Evolutionary conservation across 2,888 invertebrate species (phyloP).

Genomic region (Dicyrtoma fusca): DNA sequence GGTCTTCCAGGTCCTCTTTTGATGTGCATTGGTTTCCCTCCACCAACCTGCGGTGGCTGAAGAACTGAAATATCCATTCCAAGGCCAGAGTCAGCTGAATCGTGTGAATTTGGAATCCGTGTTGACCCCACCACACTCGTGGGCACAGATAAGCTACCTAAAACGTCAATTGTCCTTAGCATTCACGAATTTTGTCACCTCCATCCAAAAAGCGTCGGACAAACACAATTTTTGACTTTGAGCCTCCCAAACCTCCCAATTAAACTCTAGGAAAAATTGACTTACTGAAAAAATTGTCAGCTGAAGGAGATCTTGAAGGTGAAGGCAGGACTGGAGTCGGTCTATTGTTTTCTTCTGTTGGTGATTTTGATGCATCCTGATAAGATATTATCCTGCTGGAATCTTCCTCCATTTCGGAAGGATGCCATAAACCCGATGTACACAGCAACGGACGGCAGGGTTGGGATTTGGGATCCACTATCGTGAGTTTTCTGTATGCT

Average conservation of each 20-base stretch:
- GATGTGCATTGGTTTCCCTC: constrained; percentile 66
- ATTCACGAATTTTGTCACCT: too few relatives aligned
- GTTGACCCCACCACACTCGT: constrained; percentile 17
- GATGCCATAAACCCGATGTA: constrained; percentile 29
- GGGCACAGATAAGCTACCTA: constrained; percentile 29
- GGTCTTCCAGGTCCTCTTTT: constrained; percentile 79
- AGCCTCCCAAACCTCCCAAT: background rate
- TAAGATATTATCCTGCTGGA: constrained; percentile 38
- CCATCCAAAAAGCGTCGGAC: background rate
- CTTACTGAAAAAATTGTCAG: constrained; percentile 37
- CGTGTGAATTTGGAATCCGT: constrained; percentile 31
- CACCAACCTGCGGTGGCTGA: constrained; percentile 55
- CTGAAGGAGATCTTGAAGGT: constrained; percentile 36
- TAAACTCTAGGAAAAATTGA: background rate
- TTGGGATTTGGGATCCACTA: constrained; percentile 28
- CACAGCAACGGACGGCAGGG: constrained; percentile 40
- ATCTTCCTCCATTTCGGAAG: constrained; percentile 42
- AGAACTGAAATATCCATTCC: constrained; percentile 44
- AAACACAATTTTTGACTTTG: background rate
- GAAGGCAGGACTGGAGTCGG: constrained; percentile 35
- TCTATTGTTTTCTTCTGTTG: constrained; percentile 34
- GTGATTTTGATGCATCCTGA: constrained; percentile 32
- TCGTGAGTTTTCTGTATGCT: constrained; percentile 23
- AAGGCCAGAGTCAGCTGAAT: constrained; percentile 28
- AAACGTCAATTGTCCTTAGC: background rate